phyloP scores from a whole-genome alignment of 2,113 vertebrate genomes.

The Phyllostomus hastatus region DNA sequence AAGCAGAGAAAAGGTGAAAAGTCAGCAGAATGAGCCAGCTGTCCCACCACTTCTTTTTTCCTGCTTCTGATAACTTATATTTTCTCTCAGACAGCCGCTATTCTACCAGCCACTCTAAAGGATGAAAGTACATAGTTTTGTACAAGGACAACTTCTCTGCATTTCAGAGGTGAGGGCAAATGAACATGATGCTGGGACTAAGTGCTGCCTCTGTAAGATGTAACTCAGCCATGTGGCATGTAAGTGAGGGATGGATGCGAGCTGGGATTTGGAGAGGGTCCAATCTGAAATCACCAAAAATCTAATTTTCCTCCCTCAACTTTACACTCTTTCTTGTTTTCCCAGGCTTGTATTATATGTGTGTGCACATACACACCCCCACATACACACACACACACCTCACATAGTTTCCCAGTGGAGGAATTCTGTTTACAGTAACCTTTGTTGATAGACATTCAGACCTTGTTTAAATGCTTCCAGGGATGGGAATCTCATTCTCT shows the following conservation, averaged over 20 bases:
- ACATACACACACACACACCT: background rate
- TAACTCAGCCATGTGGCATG: background rate
- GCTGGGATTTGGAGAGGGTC: background rate
- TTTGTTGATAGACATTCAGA: background rate
- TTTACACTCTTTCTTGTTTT: background rate
- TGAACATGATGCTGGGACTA: background rate
- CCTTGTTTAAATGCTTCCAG: background rate
- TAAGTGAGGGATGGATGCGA: background rate
- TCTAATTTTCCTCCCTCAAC: background rate
- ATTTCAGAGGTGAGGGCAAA: background rate
- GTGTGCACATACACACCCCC: too few species aligned
- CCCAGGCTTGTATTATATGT: background rate
- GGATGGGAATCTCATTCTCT: background rate
- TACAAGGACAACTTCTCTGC: background rate
- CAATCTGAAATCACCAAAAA: background rate
- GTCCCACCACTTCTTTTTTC: background rate
- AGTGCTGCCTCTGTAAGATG: background rate
- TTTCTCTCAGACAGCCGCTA: background rate
- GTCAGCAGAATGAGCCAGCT: background rate
- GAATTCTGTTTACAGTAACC: background rate
- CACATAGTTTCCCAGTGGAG: background rate
- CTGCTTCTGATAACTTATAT: conserved; percentile 3
- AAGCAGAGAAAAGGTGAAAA: conserved; percentile 43
- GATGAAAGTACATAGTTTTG: background rate
- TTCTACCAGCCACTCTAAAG: background rate